Evolutionary conservation across 2,113 vertebrate genomes (phyloP), one percentile per base, ranked within the genome.

Genomic region (Lepus timidus): DNA sequence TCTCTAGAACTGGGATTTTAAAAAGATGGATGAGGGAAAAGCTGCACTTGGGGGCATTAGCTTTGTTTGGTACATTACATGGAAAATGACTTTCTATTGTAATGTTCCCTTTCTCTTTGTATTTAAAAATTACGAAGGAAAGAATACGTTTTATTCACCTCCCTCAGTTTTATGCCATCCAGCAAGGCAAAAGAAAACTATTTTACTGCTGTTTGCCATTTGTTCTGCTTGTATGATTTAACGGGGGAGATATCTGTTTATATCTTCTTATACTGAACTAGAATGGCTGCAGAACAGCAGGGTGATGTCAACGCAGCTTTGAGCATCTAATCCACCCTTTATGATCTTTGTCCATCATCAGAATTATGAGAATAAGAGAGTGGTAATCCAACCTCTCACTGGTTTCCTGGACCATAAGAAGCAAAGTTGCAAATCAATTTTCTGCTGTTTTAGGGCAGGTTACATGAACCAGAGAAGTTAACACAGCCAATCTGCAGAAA

Each of bases 41-140:
- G 70, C 61, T 39, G 16, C 31, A 49, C 49, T 39, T 85, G 79
- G 70, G 84, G 65, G 27, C 58, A 64, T 44, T 44, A 62, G 3
- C 19, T 95, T 90, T 95, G 49, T 68, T 91, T 62, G 70, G 36
- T 70, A 39, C 13, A 85, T 52, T 74, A 81, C 64, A 92, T 44
- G 55, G 61, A 70, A 94, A 85, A 67, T 52, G 62, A 49, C 14
- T 73, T 79, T 61, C 73, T 33, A 31, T 13, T 44, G 19, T n/a
- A 39, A 80, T 68, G 64, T 49, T n/a, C 83, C 31, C 16, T 90
- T 14, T 31, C 3, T 74, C 36, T 81, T 73, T 92, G 49, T 58
- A 82, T 74, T 94, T 90, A 89, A 88, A 91, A 85, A 68, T 55
- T 58, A 70, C 4, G 61, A 89, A 91, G 65, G 44, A 51, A 85